Base-by-base conservation (phyloP, 2,113 vertebrate genomes). In the Alouatta palliata region DNA sequence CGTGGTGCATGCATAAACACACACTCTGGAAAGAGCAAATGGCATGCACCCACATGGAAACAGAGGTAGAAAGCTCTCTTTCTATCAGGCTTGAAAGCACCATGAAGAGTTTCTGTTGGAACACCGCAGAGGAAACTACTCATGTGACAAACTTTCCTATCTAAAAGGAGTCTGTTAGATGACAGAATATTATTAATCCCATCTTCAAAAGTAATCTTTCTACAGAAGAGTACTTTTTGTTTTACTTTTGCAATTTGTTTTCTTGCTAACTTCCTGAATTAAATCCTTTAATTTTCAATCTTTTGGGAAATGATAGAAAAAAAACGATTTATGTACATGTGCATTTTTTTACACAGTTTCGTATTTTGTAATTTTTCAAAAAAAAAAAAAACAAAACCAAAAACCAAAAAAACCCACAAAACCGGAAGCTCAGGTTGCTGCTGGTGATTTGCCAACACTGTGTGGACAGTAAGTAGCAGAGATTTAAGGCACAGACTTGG, bases 31-130 rank as follows among this genome's bases (percentile, higher is more conserved):
- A 71, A 79, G 40, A 23, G 87, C 87, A 52, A 66, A 71, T 35
- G 68, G 27, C 88, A 70, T 4, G 80, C 64, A 49, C 86, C 79
- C 87, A 87, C 27, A 0, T 0, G 70, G 49, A 96, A 93, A 93
- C 91, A 77, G 8, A 54, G 49, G 79, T 1, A 70, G 61, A 97
- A 85, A 81, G 91, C 37, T 32, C 75, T 85, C 80, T 95, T 85
- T 92, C 91, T 56, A 81, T 56, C 25, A 58, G 71, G 30, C 54
- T 49, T 58, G 37, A 23, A 37, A 90, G 85, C 75, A 32, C 68
- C 83, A 73, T 14, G 54, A 54, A 68, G 40, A 64, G 54, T 66
- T 71, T 56, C 87, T 83, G n/a, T 43, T 37, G 82, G 70, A 79
- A 86, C 30, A 80, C 17, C 30, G 40, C 32, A 79, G 20, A 66